Conservation (phyloP, 2,113 vertebrate genomes). For the Tiliqua scincoides region DNA sequence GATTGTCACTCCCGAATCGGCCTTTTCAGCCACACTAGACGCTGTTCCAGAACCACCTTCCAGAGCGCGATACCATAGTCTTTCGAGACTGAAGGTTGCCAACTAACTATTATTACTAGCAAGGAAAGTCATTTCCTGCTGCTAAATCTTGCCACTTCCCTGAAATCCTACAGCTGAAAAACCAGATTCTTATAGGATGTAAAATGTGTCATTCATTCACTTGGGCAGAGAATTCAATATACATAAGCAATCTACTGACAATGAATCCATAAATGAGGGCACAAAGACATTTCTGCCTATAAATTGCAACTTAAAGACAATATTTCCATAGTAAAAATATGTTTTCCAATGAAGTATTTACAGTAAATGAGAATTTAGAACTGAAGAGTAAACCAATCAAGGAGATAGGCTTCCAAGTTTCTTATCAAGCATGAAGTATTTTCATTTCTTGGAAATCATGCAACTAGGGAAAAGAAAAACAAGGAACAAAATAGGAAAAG, state of each 20-base stretch:
- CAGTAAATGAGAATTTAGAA: conserved; percentile 60
- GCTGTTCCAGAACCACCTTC: too few relatives aligned
- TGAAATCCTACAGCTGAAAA: conserved; percentile 38
- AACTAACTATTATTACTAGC: too few relatives aligned
- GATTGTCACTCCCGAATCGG: too few relatives aligned
- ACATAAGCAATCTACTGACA: conserved; percentile 57
- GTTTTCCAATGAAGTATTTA: conserved; percentile 68
- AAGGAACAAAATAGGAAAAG: not conserved
- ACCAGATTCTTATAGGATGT: conserved; percentile 39
- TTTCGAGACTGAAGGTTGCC: too few relatives aligned
- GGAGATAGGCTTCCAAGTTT: conserved; percentile 58
- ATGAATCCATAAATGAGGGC: conserved; percentile 55
- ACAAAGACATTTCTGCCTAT: conserved; percentile 52
- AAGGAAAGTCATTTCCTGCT: not conserved
- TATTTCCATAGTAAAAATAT: conserved; percentile 65
- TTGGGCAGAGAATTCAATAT: conserved; percentile 58
- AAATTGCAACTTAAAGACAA: conserved; percentile 67
- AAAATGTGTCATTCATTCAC: conserved; percentile 55
- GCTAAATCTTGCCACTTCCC: conserved; percentile 5
- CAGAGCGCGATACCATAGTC: too few relatives aligned
- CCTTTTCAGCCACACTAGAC: too few relatives aligned
- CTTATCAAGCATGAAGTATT: conserved; percentile 36
- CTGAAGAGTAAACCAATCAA: conserved; percentile 65
- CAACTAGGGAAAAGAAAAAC: not conserved
- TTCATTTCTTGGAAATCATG: conserved; percentile 51